A percentile compares a stretch with the other conserved stretches of the same genome.
Conservation (phyloP, 2,888 invertebrate species). For the Phlogophora meticulosa region DNA sequence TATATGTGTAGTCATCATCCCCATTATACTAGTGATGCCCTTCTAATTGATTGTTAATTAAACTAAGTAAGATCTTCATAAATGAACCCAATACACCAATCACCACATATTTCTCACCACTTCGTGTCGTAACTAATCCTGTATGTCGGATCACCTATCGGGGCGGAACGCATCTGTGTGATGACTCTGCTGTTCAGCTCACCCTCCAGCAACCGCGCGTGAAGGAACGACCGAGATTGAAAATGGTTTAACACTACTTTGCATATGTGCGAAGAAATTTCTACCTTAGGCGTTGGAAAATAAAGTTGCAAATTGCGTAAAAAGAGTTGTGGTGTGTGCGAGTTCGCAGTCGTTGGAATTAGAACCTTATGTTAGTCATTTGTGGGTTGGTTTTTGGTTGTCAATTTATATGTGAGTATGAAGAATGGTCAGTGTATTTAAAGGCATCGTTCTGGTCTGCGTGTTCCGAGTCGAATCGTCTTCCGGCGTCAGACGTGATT, state of each 20-base stretch:
- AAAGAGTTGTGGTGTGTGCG: background rate
- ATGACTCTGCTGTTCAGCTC: constrained; percentile 82
- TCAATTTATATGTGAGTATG: constrained; percentile 49
- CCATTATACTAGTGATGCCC: no score
- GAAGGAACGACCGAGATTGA: constrained; percentile 79
- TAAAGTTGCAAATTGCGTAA: constrained; percentile 47
- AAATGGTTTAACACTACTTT: constrained; percentile 74
- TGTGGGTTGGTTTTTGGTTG: constrained; percentile 67
- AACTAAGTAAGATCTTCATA: no score
- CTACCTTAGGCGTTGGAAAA: constrained; percentile 25
- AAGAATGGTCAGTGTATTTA: constrained; percentile 76
- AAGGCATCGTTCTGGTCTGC: constrained; percentile 83
- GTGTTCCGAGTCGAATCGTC: constrained; percentile 88
- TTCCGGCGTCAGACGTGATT: constrained; percentile 90
- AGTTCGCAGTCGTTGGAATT: constrained; percentile 3
- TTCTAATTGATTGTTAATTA: no score
- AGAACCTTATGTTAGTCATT: rapidly evolving
- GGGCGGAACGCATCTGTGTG: constrained; percentile 86
- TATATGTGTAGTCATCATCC: no score
- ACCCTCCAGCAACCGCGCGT: constrained; percentile 83
- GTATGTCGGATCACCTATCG: constrained; percentile 77
- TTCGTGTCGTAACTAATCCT: constrained; percentile 66
- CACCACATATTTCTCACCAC: constrained; percentile 20
- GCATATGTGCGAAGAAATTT: constrained; percentile 56
- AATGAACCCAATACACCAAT: no score